Base-by-base conservation (phyloP, 2,888 invertebrate species). In the Mechanitis mazaeus region DNA sequence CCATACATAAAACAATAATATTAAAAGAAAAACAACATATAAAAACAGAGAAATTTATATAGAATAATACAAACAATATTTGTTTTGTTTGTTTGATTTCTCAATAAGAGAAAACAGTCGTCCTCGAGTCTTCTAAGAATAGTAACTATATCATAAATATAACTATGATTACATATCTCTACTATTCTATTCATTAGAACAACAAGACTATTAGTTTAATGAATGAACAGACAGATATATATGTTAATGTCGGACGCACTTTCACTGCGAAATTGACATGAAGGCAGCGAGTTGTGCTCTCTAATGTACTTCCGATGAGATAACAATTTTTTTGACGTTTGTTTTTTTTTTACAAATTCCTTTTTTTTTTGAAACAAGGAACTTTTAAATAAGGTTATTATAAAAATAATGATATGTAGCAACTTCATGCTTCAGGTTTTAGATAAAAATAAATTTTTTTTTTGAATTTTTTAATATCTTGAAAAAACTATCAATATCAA, bases 181-280 rank as follows among this genome's bases (percentile, higher is more conserved):
- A 3, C 42, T 50, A 9, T 28, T 12, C 31, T 50, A 50, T 50
- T 50, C 47, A 47, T 47, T 47, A 28, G 7, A 28, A 50, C 31
- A 50, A 50, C 50, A 50, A 50, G 50, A 31, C 50, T 9, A 50
- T 50, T 50, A 50, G 50, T 20, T 38, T 47, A 33, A 58, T 53
- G 47, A 53, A 50, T 38, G 38, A 31, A 58, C 58, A 12, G 50
- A 53, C 58, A 50, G 50, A 58, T 58, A 53, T 58, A 58, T 53
- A 58, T 58, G 42, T 53, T 31, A 53, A 58, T 58, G 53, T 58
- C 38, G 11, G 58, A 38, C 28, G n/a, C n/a, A 58, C 58, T 58
- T 58, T 58, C 58, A 47, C 58, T 42, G 9, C 28, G 53, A 58
- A 50, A 58, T 58, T 53, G 58, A 53, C 58, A 58, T 57, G 57